A percentile compares a stretch with the other conserved stretches of the same genome.
phyloP scores from a whole-genome alignment of 1,140 invertebrate species.

The Mercenaria mercenaria region DNA sequence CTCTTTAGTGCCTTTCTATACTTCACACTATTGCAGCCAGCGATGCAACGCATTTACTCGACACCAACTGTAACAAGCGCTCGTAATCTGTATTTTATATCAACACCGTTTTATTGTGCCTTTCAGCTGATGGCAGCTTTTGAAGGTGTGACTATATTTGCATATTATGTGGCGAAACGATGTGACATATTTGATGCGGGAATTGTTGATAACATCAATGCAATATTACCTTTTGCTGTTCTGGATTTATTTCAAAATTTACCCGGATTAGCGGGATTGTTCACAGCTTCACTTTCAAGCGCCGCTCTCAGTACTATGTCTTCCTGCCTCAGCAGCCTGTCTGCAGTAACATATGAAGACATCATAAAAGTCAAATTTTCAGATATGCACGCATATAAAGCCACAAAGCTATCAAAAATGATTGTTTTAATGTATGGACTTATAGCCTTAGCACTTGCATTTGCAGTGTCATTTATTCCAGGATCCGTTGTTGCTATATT shows the following conservation, averaged over 20 bases:
- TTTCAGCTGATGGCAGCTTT: not conserved
- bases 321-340: slow-evolving; percentile 43
- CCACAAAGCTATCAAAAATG: slow-evolving; percentile 18
- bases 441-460: slow-evolving; percentile 8
- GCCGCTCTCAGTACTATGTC: slow-evolving; percentile 55
- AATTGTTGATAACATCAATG: slow-evolving; percentile 28
- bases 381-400: not conserved
- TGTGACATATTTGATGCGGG: slow-evolving; percentile 44
- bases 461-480: not conserved
- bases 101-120: not conserved
- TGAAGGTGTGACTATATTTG: slow-evolving; percentile 29
- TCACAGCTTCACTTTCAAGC: slow-evolving; percentile 41
- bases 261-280: slow-evolving; percentile 41
- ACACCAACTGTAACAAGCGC: not conserved
- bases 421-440: slow-evolving; percentile 24
- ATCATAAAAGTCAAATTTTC: slow-evolving; percentile 21
- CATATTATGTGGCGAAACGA: not conserved
- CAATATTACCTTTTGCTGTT: slow-evolving; percentile 46
- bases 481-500: slow-evolving; percentile 18
- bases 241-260: slow-evolving; percentile 33
- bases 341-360: slow-evolving; percentile 43
- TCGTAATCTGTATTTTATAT: not conserved
- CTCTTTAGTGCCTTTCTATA: not conserved
- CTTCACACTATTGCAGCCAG: not conserved
- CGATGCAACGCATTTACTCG: slow-evolving; percentile 50